Conservation (phyloP, 2,113 vertebrate species). For the Chionomys nivalis region DNA sequence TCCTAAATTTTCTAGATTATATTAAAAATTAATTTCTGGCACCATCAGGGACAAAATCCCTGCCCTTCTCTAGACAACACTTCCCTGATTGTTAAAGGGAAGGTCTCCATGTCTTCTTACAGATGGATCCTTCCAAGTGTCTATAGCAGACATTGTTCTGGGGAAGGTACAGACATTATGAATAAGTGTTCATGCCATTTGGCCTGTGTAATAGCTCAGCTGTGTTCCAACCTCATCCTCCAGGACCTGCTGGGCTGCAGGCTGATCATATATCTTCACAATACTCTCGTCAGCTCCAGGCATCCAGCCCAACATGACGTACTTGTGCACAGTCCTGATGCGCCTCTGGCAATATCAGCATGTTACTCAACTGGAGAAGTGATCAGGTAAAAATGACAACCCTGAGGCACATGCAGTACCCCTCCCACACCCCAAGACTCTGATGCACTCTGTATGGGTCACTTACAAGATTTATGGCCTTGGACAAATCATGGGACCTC, state of each 20-base stretch:
- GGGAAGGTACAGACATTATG: conserved; percentile 71
- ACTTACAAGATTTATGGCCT: conserved; percentile 39
- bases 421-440: neutral
- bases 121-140: conserved; percentile 45
- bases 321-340: conserved; percentile 69
- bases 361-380: conserved; percentile 61
- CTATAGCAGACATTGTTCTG: conserved; percentile 45
- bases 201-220: conserved; percentile 69
- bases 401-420: conserved; percentile 9
- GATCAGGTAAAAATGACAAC: conserved; percentile 65
- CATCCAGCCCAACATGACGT: conserved; percentile 72
- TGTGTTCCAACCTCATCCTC: conserved; percentile 71
- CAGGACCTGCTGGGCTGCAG: conserved; percentile 64
- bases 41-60: conserved; percentile 13
- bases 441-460: neutral
- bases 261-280: conserved; percentile 77
- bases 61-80: neutral
- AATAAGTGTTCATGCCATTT: conserved; percentile 74
- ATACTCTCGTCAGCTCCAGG: conserved; percentile 76
- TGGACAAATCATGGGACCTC: conserved; percentile 48
- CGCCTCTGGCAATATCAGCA: conserved; percentile 63
- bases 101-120: neutral
- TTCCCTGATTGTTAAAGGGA: conserved; percentile 34
- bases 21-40: conserved; percentile 34
- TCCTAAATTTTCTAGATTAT: conserved; percentile 36